Base-by-base conservation (phyloP, 53 echinoderm and acorn worm species). In the Hippasteria phrygiana region DNA sequence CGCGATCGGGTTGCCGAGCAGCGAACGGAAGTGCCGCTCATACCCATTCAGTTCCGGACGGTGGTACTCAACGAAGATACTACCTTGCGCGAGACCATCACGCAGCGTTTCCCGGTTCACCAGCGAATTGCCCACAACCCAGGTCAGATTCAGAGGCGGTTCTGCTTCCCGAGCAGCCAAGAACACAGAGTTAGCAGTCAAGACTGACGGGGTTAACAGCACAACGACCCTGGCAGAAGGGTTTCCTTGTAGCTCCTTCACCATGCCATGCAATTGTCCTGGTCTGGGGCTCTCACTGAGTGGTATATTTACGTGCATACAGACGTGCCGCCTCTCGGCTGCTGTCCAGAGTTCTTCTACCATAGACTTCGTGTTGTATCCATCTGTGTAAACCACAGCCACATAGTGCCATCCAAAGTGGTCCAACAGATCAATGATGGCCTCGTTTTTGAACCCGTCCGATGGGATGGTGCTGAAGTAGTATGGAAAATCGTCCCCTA, bases 391-490 rank as follows among this genome's bases (percentile, higher is more conserved):
- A 1, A 88, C 45, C 27, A 75, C 18, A 14, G 43, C 73, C 8
- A 75, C 74, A n/a, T 88, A 88, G 7, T 38, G 40, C 88, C 88
- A 88, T 0, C 62, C 43, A n/a, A 88, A 88, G 43, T 75, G 32
- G 7, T 47, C 32, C 28, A 88, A 37, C 31, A 88, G 17, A 31
- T 88, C 75, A 0, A 88, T 16, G 40, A 88, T 88, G 75, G 75
- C 88, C 6, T 56, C 12, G 27, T 50, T 43, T 40, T 75, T 73
- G 24, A 75, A 46, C 11, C 56, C 5, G n/a, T 88, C 88, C 11
- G 75, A 75, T 36, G 75, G 43, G 18, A 88, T 75, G 20, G 88
- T 88, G 14, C 88, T 74, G 31, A 88, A 45, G 62, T 42, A 88
- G 62, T 75, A 75, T 22, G 75, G 75, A 20, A 71, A 53, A 1